Base-by-base conservation (phyloP, 1,140 invertebrate genomes). In the Mamestra configurata region DNA sequence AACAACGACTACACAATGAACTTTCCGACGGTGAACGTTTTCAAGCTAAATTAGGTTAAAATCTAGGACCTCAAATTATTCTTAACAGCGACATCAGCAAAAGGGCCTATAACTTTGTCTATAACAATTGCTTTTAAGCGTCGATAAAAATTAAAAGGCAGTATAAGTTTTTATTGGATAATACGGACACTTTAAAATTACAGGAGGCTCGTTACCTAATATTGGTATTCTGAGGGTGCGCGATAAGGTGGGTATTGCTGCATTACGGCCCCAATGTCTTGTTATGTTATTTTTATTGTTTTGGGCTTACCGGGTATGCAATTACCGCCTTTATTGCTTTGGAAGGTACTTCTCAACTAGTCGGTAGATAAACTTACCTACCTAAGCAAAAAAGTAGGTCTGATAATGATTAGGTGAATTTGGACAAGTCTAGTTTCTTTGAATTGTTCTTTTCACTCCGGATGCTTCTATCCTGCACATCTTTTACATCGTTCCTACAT, bases 21-120 rank as follows among this genome's bases (percentile, higher is more conserved):
- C n/a, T 53, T 22, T 20, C 22, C 18, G 22, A 18, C 2, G 2
- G 5, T 7, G n/a, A 20, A 10, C 51, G 20, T 53, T 20, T n/a
- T n/a, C 43, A 1, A 49, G 13, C 13, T n/a, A 4, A n/a, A n/a
- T n/a, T n/a, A n/a, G n/a, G n/a, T n/a, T 40, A 10, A 40, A 40
- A 49, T 49, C 43, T n/a, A 49, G 43, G n/a, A n/a, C 43, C 43
- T n/a, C 43, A n/a, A n/a, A 49, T 49, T 49, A 49, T n/a, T 49
- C 43, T 15, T n/a, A 4, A 49, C 13, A 4, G 43, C 15, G 13
- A 49, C 43, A 49, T n/a, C 13, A 49, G 13, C 15, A 49, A 49
- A 49, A 49, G 43, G 15, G 43, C 13, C 43, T 4, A 4, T 49
- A 49, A 49, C 40, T 43, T 43, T 4, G 43, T 49, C 13, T 49